Conservation (phyloP, 2,888 invertebrate species). For the Coenonympha glycerion region DNA sequence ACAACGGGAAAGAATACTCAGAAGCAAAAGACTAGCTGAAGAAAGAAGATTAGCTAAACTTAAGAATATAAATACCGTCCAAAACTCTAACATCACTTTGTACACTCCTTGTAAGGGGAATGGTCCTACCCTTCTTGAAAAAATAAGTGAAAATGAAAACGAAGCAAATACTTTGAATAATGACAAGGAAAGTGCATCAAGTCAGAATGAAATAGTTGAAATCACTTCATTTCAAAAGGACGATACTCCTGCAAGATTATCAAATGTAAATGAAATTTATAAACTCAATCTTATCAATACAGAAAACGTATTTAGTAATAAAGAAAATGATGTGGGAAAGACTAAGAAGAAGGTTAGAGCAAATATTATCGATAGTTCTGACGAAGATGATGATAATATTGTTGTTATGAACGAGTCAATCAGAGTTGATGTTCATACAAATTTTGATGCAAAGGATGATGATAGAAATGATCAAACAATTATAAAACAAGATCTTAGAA, state of each 20-base stretch:
- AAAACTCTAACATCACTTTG: not conserved
- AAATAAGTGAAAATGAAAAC: not conserved
- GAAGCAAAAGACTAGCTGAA: slow-evolving; percentile 80
- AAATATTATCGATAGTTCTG: slow-evolving; percentile 37
- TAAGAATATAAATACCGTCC: slow-evolving; percentile 35
- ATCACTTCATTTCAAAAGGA: too few species aligned
- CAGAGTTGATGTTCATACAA: slow-evolving; percentile 32
- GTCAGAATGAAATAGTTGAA: too few species aligned
- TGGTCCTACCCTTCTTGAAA: not conserved
- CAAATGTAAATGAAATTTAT: not conserved
- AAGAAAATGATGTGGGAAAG: slow-evolving; percentile 7
- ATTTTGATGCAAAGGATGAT: not conserved
- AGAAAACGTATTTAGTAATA: slow-evolving; percentile 1
- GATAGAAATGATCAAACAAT: not conserved
- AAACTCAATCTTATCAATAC: slow-evolving; percentile 8
- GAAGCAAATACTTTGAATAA: too few species aligned
- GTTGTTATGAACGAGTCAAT: slow-evolving; percentile 30
- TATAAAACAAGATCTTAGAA: slow-evolving; percentile 4
- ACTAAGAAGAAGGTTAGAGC: slow-evolving; percentile 21
- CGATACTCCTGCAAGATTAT: too few species aligned
- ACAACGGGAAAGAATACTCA: slow-evolving; percentile 80
- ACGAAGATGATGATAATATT: slow-evolving; percentile 31
- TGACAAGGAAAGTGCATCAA: not conserved
- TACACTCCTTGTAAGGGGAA: not conserved
- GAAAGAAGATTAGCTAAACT: slow-evolving; percentile 77